Evolutionary conservation across 2,113 vertebrate species (phyloP).

Genomic region (Mus pahari): DNA sequence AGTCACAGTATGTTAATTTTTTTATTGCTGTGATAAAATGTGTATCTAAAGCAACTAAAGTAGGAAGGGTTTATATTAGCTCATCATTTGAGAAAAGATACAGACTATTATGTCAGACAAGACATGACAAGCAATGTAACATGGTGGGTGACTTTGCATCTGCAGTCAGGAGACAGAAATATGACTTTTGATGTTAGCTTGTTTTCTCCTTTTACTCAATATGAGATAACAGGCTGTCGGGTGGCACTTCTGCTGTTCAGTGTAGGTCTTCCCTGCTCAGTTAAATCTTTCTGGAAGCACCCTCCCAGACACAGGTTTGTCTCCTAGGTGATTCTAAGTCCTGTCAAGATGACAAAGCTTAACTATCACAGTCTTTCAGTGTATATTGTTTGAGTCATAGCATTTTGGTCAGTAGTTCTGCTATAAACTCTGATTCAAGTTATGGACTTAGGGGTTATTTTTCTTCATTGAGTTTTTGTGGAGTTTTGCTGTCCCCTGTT

Average conservation of each 20-base stretch:
- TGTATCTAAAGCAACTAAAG: background rate
- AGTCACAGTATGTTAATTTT: background rate
- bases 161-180: background rate
- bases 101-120: background rate
- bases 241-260: background rate
- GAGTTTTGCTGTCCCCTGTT: too few species aligned
- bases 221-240: background rate
- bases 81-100: background rate
- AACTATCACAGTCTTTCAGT: background rate
- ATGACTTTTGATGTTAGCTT: background rate
- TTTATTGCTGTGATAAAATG: background rate
- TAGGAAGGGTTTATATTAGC: background rate
- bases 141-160: background rate
- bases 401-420: fast-evolving
- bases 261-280: background rate
- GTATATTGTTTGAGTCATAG: background rate
- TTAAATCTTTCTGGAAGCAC: background rate
- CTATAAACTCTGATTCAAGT: background rate
- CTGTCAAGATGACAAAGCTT: background rate
- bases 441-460: too few species aligned
- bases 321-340: background rate
- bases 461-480: background rate
- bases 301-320: background rate
- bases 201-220: background rate
- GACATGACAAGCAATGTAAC: background rate